Percentiles rank a stretch among this genome's conserved stretches.
phyloP scores from a whole-genome alignment of 2,797 vertebrate genomes.

The Ataeniobius toweri region DNA sequence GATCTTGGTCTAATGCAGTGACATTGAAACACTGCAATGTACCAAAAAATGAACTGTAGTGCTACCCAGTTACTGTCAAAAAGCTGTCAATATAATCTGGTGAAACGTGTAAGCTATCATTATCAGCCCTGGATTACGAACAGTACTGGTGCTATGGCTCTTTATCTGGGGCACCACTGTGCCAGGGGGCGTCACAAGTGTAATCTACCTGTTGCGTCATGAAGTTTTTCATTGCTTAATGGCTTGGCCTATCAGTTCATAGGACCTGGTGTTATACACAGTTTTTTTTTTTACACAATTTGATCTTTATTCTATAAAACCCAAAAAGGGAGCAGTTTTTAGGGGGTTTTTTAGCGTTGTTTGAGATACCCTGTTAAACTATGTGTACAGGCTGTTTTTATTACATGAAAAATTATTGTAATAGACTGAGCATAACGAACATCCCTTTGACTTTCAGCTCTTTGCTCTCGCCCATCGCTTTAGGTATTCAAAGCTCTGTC shows the following conservation, averaged over 20 bases:
- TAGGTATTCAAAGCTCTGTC: not conserved
- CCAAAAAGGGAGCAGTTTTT: not conserved
- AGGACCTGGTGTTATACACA: not conserved
- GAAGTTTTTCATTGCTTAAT: not conserved
- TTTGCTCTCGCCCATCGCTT: slow-evolving; percentile 1
- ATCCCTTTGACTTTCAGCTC: not conserved
- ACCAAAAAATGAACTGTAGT: not conserved
- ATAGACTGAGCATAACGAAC: not conserved
- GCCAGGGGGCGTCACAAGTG: not conserved
- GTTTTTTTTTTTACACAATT: not conserved
- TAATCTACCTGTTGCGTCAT: not conserved
- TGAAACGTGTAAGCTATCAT: no score
- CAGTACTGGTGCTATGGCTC: not conserved
- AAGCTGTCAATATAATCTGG: no score
- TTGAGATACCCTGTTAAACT: not conserved
- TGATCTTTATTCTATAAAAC: not conserved
- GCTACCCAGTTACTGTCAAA: no score
- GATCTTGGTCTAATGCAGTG: not conserved
- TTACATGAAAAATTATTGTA: not conserved
- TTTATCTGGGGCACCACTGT: not conserved
- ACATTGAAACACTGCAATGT: not conserved
- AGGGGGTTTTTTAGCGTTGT: not conserved
- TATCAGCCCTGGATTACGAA: no score
- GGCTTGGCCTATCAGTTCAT: not conserved
- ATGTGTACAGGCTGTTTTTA: not conserved